Evolutionary conservation across 2,113 vertebrate species (phyloP).

Genomic region (Brachionichthys hirsutus): DNA sequence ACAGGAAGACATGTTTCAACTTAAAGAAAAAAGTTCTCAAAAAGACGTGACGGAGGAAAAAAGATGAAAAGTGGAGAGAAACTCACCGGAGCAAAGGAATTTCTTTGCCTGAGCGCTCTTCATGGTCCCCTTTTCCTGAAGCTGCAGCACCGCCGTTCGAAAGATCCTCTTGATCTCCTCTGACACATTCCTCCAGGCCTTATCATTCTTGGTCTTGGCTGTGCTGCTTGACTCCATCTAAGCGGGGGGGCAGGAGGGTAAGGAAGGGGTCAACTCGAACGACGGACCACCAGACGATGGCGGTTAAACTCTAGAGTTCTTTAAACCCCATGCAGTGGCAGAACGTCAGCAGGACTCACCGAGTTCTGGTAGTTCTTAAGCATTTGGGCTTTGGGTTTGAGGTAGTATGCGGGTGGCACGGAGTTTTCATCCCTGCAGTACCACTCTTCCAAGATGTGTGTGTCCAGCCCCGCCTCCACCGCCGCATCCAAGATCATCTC

Average conservation of each 20-base stretch:
- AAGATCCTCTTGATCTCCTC: constrained; percentile 97
- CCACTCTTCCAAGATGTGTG: constrained; percentile 94
- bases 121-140: constrained; percentile 94
- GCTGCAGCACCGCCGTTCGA: constrained; percentile 87
- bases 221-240: constrained; percentile 86
- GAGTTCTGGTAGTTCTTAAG: constrained; percentile 88
- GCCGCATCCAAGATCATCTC: constrained; percentile 98
- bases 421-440: constrained; percentile 98
- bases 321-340: too few relatives aligned
- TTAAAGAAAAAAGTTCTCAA: not conserved
- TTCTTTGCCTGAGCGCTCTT: constrained; percentile 90
- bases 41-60: not conserved
- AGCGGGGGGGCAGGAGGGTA: constrained; percentile 39
- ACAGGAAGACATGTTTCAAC: not conserved
- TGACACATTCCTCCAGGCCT: constrained; percentile 90
- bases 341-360: constrained; percentile 47
- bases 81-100: constrained; percentile 94
- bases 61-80: constrained; percentile 3
- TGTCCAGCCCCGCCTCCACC: constrained; percentile 90
- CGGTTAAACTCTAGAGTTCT: too few relatives aligned
- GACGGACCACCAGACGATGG: too few relatives aligned
- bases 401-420: constrained; percentile 96
- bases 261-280: not conserved
- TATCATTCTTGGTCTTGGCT: constrained; percentile 83
- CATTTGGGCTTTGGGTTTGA: constrained; percentile 92